Evolutionary conservation across 2,888 invertebrate species (phyloP).

Genomic region (Holacanthella duospinosa): DNA sequence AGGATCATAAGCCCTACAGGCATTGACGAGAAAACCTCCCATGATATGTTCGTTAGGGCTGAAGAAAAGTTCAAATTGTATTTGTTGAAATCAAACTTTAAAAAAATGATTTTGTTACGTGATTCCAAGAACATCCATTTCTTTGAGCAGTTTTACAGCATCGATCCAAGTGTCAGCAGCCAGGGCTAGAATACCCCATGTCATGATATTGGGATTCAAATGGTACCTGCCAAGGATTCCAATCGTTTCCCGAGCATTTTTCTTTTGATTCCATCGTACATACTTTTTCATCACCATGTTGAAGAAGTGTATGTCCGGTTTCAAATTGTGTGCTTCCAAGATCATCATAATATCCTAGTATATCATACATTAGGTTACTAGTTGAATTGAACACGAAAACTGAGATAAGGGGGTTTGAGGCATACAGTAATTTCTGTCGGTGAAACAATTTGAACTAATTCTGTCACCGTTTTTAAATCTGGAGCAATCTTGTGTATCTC

Average conservation of each 20-base stretch:
- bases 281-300: slow-evolving; percentile 77
- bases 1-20: slow-evolving; percentile 52
- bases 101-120: slow-evolving; percentile 44
- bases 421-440: slow-evolving; percentile 53
- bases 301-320: slow-evolving; percentile 68
- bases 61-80: not conserved
- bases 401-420: too few species aligned
- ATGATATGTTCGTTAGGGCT: slow-evolving; percentile 60
- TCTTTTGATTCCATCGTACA: slow-evolving; percentile 57
- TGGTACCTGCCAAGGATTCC: slow-evolving; percentile 21
- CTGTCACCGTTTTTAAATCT: slow-evolving; percentile 66
- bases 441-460: slow-evolving; percentile 62
- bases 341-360: slow-evolving; percentile 49
- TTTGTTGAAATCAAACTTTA: not conserved
- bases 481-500: slow-evolving; percentile 54
- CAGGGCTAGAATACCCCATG: slow-evolving; percentile 74
- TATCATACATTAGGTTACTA: too few species aligned
- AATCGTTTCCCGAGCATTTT: slow-evolving; percentile 51
- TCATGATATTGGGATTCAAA: slow-evolving; percentile 61
- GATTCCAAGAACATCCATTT: slow-evolving; percentile 58
- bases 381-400: too few species aligned
- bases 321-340: slow-evolving; percentile 52
- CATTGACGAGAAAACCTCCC: slow-evolving; percentile 60
- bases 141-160: slow-evolving; percentile 54
- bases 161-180: slow-evolving; percentile 57